Evolutionary conservation across 2,797 vertebrate genomes (phyloP), one percentile per base, ranked within the genome.

Genomic region (Alectoris magna): DNA sequence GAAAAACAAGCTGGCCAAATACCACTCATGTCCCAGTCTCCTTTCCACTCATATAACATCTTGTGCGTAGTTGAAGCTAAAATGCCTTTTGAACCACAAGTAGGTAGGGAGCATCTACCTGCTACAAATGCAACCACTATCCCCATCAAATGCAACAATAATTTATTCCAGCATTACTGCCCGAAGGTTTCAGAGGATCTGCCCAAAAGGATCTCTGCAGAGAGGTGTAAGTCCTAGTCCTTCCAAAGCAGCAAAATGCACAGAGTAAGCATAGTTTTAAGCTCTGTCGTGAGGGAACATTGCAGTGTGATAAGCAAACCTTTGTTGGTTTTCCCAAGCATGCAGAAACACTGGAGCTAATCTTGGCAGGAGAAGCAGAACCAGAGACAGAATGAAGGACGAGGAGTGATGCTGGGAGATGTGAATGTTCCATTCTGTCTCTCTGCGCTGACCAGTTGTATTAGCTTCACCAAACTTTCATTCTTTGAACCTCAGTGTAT

Each of bases 251-350:
- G 66, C 59, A 93, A 92, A 91, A 76, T 55, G 53, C 72, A 88
- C 78, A 78, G 91, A 53, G 19, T 91, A 91, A 87, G 86, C 90
- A 84, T 26, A 76, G 84, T 88, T 93, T 93, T 64, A 90, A 93
- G 92, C 41, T 63, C 41, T 63, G 34, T 78, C 18, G 44, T 48
- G 81, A 92, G 39, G 78, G 73, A 87, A 29, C 88, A 77, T 86
- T 92, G 56, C 73, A 73, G 59, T 44, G 53, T 1, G 74, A 94
- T 94, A 90, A 87, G 85, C 53, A 93, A 69, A 86, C 63, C 69
- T 94, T 76, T 90, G 70, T 31, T 80, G 58, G 31, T 90, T 95
- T 94, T 70, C 74, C 73, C 82, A 87, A 88, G 77, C n/a, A 49
- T 3, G 21, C 62, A 93, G 70, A 93, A 93, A 79, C 70, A 51